phyloP scores from a whole-genome alignment of 1,140 invertebrate species.

The Calycopis cecrops region DNA sequence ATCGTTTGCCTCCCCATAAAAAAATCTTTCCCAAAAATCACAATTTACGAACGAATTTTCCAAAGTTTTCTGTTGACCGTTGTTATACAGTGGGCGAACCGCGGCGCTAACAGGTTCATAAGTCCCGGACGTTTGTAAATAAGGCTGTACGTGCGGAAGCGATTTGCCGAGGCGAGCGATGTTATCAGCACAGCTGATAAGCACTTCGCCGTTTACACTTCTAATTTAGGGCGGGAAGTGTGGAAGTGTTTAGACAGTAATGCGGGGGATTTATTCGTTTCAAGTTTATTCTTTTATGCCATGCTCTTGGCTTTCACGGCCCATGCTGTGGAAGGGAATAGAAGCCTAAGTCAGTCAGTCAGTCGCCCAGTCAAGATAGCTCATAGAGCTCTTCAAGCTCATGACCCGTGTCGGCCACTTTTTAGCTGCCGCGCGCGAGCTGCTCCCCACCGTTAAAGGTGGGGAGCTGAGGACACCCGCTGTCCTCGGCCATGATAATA shows the following conservation, averaged over 20 bases:
- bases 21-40: no score
- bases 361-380: no score
- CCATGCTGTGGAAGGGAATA: no score
- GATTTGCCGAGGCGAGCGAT: neutral
- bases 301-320: no score
- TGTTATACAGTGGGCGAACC: neutral
- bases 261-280: neutral
- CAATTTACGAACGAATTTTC: neutral
- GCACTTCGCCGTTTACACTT: constrained; percentile 3
- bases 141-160: neutral
- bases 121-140: constrained; percentile 3
- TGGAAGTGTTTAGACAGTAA: neutral
- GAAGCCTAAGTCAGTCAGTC: no score
- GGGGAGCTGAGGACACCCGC: no score
- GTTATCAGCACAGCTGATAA: constrained; percentile 1
- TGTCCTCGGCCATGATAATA: no score
- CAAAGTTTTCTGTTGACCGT: neutral
- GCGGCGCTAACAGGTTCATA: constrained; percentile 2
- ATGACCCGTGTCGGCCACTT: no score
- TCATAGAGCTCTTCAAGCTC: no score
- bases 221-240: neutral
- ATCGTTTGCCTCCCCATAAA: no score
- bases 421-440: no score
- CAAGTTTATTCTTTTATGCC: neutral
- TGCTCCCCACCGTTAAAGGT: no score